Base-by-base conservation (phyloP, 2,888 invertebrate genomes). In the Lasius platythorax region DNA sequence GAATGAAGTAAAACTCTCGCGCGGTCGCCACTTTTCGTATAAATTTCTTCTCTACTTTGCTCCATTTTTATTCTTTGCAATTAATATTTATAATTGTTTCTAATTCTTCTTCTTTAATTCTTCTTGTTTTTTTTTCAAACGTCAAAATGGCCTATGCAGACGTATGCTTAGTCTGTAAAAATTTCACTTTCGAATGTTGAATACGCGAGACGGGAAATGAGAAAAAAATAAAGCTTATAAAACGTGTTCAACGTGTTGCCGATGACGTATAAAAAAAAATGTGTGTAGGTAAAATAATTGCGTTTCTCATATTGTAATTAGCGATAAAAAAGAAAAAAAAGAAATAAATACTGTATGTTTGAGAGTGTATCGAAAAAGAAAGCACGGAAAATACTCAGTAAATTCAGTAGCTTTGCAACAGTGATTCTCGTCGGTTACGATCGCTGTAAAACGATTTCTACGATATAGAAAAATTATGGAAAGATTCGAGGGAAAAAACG, bases 261-360 rank as follows among this genome's bases (percentile, higher is more conserved):
- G 58, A 72, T 30, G 8, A 33, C 56, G 40, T 23, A 78, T 79
- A 72, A 79, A 79, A 79, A 79, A 43, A 23, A 11, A 15, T 68
- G 15, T 79, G 70, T 58, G 11, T 76, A 28, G 8, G 30, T n/a
- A 43, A 68, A 68, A 78, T 58, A 23, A 81, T 81, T 79, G 33
- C 58, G 58, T 61, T 73, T 79, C 43, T 73, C 73, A 33, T 79
- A 56, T 73, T 46, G n/a, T 81, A 73, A 79, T 61, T 58, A 81
- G 58, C 66, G 66, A 86, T 68, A 70, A 23, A 67, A 30, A 53
- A 5, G 1, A 68, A 64, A 18, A 46, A 43, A 66, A 15, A 66
- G 46, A 61, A 50, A 73, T 12, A 70, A 40, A 33, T 50, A 23
- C 12, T 9, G 37, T 43, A 8, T 67, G 67, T 70, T 33, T 50